Evolutionary conservation across 1,140 invertebrate genomes (phyloP).

Genomic region (Phymorhynchus buccinoides): DNA sequence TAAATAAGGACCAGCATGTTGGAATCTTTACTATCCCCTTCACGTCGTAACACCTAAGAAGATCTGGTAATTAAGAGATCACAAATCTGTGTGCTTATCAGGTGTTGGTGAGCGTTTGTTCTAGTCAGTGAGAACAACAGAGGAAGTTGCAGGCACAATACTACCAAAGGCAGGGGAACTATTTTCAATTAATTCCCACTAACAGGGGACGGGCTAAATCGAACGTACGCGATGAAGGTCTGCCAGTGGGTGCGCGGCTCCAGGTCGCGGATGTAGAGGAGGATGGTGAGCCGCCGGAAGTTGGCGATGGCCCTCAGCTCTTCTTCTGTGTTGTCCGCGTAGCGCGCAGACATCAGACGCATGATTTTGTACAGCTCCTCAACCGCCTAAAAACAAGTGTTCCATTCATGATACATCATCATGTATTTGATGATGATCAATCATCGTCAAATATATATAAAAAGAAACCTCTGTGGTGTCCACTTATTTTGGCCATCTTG

Average conservation of each 20-base stretch:
- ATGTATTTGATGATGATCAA: no score
- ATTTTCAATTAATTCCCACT: background rate
- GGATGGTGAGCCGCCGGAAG: slow-evolving; percentile 86
- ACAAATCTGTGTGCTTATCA: no score
- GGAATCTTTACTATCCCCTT: no score
- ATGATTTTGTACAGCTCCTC: slow-evolving; percentile 93
- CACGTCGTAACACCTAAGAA: no score
- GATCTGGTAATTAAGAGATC: no score
- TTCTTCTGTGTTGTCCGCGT: slow-evolving; percentile 84
- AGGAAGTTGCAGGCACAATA: background rate
- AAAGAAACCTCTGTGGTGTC: no score
- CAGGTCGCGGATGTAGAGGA: slow-evolving; percentile 85
- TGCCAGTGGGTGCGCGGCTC: slow-evolving; percentile 90
- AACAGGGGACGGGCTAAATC: background rate
- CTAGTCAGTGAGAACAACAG: background rate
- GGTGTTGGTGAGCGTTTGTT: no score
- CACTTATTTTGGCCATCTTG: no score
- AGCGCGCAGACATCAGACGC: slow-evolving; percentile 85
- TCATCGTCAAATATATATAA: no score
- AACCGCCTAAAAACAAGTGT: slow-evolving; percentile 79
- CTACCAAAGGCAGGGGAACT: background rate
- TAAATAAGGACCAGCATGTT: no score
- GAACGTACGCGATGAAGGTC: slow-evolving; percentile 83
- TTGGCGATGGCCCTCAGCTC: slow-evolving; percentile 86
- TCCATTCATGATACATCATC: no score